Evolutionary conservation across 2,797 vertebrate species (phyloP).

Genomic region (Enteromius mattozi): DNA sequence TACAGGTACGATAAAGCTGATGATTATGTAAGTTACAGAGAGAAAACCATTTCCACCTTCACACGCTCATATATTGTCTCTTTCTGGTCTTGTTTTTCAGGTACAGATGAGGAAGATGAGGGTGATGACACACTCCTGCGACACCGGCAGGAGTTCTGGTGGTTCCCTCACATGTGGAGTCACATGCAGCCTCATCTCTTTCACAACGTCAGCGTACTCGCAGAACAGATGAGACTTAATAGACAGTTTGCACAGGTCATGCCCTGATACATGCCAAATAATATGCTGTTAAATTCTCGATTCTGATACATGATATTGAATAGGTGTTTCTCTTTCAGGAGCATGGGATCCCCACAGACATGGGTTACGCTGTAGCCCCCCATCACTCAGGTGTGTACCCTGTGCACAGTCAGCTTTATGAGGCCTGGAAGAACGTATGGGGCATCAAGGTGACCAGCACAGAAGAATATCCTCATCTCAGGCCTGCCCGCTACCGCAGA

Average conservation of each 20-base stretch:
- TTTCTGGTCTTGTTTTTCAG: slow-evolving; percentile 63
- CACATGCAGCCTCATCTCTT: slow-evolving; percentile 94
- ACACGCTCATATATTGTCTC: not conserved
- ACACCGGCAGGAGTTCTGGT: slow-evolving; percentile 92
- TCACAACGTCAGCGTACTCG: slow-evolving; percentile 91
- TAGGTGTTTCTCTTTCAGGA: slow-evolving; percentile 77
- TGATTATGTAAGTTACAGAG: too few species aligned
- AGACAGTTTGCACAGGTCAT: slow-evolving; percentile 93
- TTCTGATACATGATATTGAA: not conserved
- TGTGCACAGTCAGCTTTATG: slow-evolving; percentile 93
- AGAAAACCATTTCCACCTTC: not conserved
- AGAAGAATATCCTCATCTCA: slow-evolving; percentile 94
- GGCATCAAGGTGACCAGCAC: slow-evolving; percentile 95
- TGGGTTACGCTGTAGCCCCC: slow-evolving; percentile 95
- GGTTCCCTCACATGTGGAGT: slow-evolving; percentile 95
- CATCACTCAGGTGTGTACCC: slow-evolving; percentile 98
- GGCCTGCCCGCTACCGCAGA: slow-evolving; percentile 91
- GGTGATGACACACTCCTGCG: slow-evolving; percentile 94
- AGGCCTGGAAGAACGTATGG: slow-evolving; percentile 96
- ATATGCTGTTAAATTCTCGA: not conserved
- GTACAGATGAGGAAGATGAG: slow-evolving; percentile 93
- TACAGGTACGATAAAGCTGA: slow-evolving; percentile 42
- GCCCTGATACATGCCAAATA: not conserved
- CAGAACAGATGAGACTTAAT: slow-evolving; percentile 98
- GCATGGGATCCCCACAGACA: slow-evolving; percentile 93